Base-by-base conservation (phyloP, 1,140 invertebrate species). In the Zaprionus capensis region DNA sequence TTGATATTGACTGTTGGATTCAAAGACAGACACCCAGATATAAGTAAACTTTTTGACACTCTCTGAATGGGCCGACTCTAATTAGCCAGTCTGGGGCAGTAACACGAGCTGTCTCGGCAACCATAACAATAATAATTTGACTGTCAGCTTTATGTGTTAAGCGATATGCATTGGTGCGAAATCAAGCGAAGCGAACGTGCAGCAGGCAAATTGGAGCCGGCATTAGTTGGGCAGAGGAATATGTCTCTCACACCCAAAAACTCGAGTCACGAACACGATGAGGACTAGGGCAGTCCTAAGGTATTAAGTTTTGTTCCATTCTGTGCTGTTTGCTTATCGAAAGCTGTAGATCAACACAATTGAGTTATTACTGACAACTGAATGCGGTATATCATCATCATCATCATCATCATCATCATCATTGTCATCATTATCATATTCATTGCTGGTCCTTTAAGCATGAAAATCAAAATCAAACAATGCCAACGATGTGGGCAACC, bases 331-430 rank as follows among this genome's bases (percentile, higher is more conserved):
- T 41, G 41, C 57, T 71, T 88, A 90, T 90, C 85, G 70, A 76
- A 66, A 36, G 63, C 70, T 55, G 81, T 71, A 77, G 81, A 88
- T 85, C 79, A 82, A 66, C 61, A 64, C 81, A 82, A 85, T 77
- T 80, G 86, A 90, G 79, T 91, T 80, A 90, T 85, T 85, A 80
- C 81, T 78, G 85, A 82, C 86, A 90, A 71, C 70, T 76, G 71
- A 90, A 90, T 90, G 71, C 76, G 81, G 71, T 71, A 71, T 80
- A 74, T 86, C 79, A 63, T 75, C 62, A 49, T 67, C 67, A 73
- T 57, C 51, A 14, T 38, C 57, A 17, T 78, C 59, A 34, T 46
- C 53, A 31, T 71, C 66, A 20, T 71, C 24, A 17, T 71, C 55
- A 38, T 71, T 41, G 41, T 61, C 69, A 41, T 77, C 64, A 44